Conservation (phyloP, 2,113 vertebrate species). For the Sceloporus undulatus region DNA sequence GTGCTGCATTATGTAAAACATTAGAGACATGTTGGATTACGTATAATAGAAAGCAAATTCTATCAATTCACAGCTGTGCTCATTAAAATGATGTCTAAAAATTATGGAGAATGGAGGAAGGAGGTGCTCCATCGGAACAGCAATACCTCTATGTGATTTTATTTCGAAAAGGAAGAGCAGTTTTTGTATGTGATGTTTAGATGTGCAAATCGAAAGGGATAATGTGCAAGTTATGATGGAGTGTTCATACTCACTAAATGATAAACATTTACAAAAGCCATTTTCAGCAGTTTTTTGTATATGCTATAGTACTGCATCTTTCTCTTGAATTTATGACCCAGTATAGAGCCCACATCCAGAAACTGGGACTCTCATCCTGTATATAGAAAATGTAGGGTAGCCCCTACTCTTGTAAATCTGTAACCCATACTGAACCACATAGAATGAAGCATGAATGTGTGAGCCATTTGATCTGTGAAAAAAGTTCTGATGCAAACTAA, state of each 20-base stretch:
- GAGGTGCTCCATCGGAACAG: slow-evolving; percentile 32
- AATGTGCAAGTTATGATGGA: slow-evolving; percentile 49
- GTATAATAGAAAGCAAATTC: slow-evolving; percentile 40
- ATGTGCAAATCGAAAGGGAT: slow-evolving; percentile 48
- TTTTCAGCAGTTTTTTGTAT: slow-evolving; percentile 46
- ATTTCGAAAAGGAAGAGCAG: slow-evolving; percentile 53
- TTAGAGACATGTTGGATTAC: slow-evolving; percentile 57
- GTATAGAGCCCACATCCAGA: slow-evolving; percentile 36
- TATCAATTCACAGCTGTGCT: slow-evolving; percentile 44
- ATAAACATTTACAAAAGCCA: slow-evolving; percentile 49
- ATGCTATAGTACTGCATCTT: slow-evolving; percentile 38
- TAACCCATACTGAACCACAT: neutral
- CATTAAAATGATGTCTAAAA: slow-evolving; percentile 62
- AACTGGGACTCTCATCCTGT: neutral
- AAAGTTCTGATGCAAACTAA: neutral
- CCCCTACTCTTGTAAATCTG: neutral
- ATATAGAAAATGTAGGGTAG: neutral
- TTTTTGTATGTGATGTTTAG: slow-evolving; percentile 38
- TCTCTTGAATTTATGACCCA: slow-evolving; percentile 58
- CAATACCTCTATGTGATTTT: slow-evolving; percentile 42
- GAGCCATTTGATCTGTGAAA: neutral
- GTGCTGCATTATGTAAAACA: slow-evolving; percentile 41
- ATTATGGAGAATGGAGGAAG: slow-evolving; percentile 35
- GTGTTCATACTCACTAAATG: slow-evolving; percentile 42
- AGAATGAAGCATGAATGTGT: neutral